Conservation (phyloP, 2,113 vertebrate genomes). For the Microtus ochrogaster region DNA sequence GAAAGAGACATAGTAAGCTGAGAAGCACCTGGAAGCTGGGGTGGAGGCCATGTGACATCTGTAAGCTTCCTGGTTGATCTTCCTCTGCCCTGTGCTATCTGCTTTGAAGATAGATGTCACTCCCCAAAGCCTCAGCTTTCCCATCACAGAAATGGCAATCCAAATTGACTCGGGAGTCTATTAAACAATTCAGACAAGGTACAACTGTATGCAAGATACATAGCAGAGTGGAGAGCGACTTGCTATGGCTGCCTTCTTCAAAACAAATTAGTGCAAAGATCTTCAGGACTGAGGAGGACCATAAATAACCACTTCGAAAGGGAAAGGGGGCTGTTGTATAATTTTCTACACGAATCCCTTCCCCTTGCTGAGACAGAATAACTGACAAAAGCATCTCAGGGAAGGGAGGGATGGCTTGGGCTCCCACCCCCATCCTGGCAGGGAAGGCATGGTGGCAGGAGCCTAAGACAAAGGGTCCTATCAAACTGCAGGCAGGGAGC, state of each 20-base stretch:
- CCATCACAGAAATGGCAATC: not conserved
- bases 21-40: rapidly evolving
- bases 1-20: not conserved
- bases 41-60: not conserved
- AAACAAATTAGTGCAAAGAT: not conserved
- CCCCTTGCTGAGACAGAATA: not conserved
- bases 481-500: not conserved
- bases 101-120: not conserved
- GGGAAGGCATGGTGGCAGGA: not conserved
- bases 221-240: not conserved
- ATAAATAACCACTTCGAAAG: not conserved
- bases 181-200: not conserved
- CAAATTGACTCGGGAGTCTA: not conserved
- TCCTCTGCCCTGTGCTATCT: not conserved
- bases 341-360: not conserved
- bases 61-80: not conserved
- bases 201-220: too few relatives aligned
- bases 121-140: not conserved
- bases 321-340: not conserved
- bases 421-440: not conserved
- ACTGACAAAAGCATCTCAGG: not conserved
- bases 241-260: not conserved
- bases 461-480: not conserved
- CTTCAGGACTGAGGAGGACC: not conserved
- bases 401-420: not conserved